Percentiles rank a stretch among this genome's conserved stretches.
Evolutionary conservation across 2,797 vertebrate species (phyloP).

Genomic region (Catharus ustulatus): DNA sequence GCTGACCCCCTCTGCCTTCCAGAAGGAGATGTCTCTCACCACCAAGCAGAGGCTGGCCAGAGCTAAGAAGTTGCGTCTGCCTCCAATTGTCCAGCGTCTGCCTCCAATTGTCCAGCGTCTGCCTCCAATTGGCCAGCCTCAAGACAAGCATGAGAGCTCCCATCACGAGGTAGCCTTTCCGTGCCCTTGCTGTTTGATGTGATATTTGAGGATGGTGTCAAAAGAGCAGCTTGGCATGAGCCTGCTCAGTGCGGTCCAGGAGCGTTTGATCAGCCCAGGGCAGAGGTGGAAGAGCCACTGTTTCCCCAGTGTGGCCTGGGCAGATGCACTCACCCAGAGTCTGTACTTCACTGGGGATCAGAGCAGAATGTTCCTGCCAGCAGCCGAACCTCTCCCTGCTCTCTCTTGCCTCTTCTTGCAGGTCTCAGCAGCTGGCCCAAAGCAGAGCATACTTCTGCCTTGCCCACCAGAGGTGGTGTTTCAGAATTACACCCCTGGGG

Average conservation of each 20-base stretch:
- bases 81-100: too few species aligned
- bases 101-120: too few species aligned
- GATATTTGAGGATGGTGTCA: neutral
- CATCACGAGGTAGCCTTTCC: constrained; percentile 82
- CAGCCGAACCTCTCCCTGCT: neutral
- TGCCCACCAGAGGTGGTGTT: constrained; percentile 88
- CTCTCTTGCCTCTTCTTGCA: constrained; percentile 45
- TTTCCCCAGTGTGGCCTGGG: neutral
- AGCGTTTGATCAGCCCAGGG: neutral
- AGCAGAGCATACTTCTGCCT: constrained; percentile 84
- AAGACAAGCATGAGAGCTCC: constrained; percentile 79
- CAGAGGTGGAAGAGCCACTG: neutral
- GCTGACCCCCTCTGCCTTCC: neutral
- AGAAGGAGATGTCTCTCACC: constrained; percentile 57
- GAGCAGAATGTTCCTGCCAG: neutral
- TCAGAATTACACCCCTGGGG: constrained; percentile 81
- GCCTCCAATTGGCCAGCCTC: constrained; percentile 79
- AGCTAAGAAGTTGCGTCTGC: constrained; percentile 69
- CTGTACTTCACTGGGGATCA: neutral
- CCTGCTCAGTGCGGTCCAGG: neutral
- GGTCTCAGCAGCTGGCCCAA: constrained; percentile 77
- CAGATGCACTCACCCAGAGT: neutral
- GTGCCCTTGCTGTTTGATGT: neutral
- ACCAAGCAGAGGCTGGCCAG: constrained; percentile 82
- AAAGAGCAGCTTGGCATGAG: neutral